These are phyloP conservation scores for Sparus aurata DNA, from an alignment of 2,797 vertebrate genomes.

Conservation along the genomic window DNA sequence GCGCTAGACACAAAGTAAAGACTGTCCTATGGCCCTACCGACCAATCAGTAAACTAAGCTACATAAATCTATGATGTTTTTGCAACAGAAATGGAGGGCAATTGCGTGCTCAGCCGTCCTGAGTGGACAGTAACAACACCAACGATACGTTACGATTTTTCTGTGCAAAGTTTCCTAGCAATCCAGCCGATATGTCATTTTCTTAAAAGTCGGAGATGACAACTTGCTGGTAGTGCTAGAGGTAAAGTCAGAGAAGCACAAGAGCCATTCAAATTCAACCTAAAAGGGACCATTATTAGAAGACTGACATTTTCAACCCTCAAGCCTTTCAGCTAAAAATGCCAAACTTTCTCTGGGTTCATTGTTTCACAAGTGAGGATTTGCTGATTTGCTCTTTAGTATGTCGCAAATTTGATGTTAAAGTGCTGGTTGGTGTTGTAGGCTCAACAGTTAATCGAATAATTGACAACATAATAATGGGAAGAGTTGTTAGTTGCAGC, in stretches of 20 bases:
- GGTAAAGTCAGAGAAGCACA: not conserved
- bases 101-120: too few species aligned
- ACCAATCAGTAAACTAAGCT: too few species aligned
- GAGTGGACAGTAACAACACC: too few species aligned
- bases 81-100: too few species aligned
- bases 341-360: not conserved
- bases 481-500: not conserved
- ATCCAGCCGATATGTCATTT: not conserved
- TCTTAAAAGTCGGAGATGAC: not conserved
- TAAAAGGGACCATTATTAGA: not conserved
- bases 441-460: not conserved
- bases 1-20: too few species aligned
- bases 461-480: not conserved
- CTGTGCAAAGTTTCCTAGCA: not conserved
- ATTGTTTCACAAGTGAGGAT: not conserved
- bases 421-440: not conserved
- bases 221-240: not conserved
- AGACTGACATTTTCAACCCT: not conserved
- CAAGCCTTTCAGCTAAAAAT: not conserved
- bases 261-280: not conserved
- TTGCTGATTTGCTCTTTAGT: not conserved
- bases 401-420: not conserved
- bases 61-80: too few species aligned
- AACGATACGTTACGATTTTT: too few species aligned
- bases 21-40: not conserved